Conservation (phyloP, 2,888 invertebrate species). For the Lissonota sp. region DNA sequence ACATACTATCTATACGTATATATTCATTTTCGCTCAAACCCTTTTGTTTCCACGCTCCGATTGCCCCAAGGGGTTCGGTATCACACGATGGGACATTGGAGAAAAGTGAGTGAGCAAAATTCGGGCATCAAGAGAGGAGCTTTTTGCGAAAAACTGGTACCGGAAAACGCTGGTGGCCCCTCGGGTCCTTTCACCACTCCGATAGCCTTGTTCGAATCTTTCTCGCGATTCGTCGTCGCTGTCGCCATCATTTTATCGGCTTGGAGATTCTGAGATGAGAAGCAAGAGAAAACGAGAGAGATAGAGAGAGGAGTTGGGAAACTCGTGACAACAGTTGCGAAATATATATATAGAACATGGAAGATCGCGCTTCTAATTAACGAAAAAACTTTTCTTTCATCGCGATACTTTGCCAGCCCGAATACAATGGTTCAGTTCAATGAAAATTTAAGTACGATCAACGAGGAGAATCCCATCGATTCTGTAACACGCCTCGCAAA, state of each 20-base stretch:
- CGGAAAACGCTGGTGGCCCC: constrained; percentile 37
- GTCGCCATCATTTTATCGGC: constrained; percentile 26
- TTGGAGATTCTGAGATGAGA: constrained; percentile 19
- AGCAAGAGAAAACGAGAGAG: neutral
- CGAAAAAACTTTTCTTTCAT: constrained; percentile 13
- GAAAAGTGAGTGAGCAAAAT: constrained; percentile 47
- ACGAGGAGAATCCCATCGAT: constrained; percentile 25
- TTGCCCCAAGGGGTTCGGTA: constrained; percentile 33
- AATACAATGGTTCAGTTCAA: constrained; percentile 6
- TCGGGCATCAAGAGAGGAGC: constrained; percentile 42
- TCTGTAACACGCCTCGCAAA: constrained; percentile 12
- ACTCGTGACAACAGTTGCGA: neutral
- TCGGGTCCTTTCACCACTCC: constrained; percentile 42
- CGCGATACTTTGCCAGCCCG: constrained; percentile 12
- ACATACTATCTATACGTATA: constrained; percentile 13
- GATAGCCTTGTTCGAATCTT: constrained; percentile 15
- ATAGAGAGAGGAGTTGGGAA: constrained; percentile 12
- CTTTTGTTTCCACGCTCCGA: constrained; percentile 58
- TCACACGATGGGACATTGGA: constrained; percentile 28
- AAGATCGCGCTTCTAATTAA: constrained; percentile 44
- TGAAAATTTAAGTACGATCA: constrained; percentile 19
- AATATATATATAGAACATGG: constrained; percentile 7
- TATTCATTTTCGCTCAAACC: constrained; percentile 20
- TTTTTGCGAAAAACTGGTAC: constrained; percentile 43
- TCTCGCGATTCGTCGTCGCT: constrained; percentile 37